phyloP scores from a whole-genome alignment of 2,888 invertebrate genomes.

The Ectemnius lituratus region DNA sequence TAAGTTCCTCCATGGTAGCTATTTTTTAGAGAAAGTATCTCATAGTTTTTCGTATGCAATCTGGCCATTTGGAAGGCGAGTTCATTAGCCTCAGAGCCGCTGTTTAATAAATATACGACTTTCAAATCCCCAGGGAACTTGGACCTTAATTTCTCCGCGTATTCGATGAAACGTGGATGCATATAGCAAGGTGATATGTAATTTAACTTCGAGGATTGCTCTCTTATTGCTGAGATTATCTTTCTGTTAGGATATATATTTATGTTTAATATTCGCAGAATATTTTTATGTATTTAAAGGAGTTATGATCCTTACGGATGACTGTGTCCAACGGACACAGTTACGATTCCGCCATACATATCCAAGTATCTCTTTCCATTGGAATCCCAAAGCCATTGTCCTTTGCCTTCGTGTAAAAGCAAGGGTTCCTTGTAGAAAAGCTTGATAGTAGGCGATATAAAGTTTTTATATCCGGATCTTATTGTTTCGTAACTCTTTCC shows the following conservation, averaged over 20 bases:
- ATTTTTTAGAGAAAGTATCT: constrained; percentile 92
- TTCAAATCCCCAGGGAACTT: constrained; percentile 93
- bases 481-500: constrained; percentile 83
- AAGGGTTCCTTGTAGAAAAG: constrained; percentile 91
- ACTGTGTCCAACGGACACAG: constrained; percentile 97
- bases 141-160: constrained; percentile 87
- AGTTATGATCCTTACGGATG: constrained; percentile 88
- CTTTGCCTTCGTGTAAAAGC: constrained; percentile 90
- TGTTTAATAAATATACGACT: constrained; percentile 95
- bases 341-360: constrained; percentile 97
- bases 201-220: constrained; percentile 91
- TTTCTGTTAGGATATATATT: constrained; percentile 81
- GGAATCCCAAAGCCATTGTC: constrained; percentile 96
- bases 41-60: constrained; percentile 90
- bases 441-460: constrained; percentile 85
- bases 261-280: constrained; percentile 11
- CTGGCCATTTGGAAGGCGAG: constrained; percentile 93
- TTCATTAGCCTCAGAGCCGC: constrained; percentile 98
- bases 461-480: constrained; percentile 80
- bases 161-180: constrained; percentile 94
- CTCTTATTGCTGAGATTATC: constrained; percentile 87
- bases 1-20: constrained; percentile 96
- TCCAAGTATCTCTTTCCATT: constrained; percentile 93
- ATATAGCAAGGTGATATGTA: constrained; percentile 96
- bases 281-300: not conserved